These are phyloP conservation scores for Cepaea nemoralis DNA, from an alignment of 1,140 invertebrate species.

Conservation along the genomic window DNA sequence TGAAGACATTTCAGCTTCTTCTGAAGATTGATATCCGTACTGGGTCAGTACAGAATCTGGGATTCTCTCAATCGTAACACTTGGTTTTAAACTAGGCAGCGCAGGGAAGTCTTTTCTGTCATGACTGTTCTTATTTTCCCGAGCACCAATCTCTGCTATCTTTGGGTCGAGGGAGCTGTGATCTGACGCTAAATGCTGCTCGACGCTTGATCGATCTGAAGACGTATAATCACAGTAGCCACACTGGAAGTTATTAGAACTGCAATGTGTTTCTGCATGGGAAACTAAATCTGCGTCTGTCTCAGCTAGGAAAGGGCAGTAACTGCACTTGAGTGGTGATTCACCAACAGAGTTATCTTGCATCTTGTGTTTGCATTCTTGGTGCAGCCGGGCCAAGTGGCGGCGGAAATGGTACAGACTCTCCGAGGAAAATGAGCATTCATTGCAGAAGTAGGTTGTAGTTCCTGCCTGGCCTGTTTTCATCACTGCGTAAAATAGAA, in stretches of 20 bases:
- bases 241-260: conserved; percentile 31
- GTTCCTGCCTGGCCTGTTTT: neutral
- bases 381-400: conserved; percentile 40
- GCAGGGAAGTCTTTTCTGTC: neutral
- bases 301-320: conserved; percentile 41
- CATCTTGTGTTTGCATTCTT: conserved; percentile 32
- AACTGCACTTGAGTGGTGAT: conserved; percentile 40
- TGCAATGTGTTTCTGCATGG: conserved; percentile 40
- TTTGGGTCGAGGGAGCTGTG: conserved; percentile 31
- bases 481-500: neutral
- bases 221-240: conserved; percentile 43
- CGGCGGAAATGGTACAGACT: conserved; percentile 45
- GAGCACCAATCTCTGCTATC: conserved; percentile 25
- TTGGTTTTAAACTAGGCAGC: conserved; percentile 26
- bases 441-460: conserved; percentile 37
- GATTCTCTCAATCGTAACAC: conserved; percentile 33
- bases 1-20: neutral
- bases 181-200: conserved; percentile 17
- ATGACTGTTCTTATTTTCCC: neutral
- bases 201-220: conserved; percentile 28
- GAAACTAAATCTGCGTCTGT: conserved; percentile 43
- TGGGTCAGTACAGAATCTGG: conserved; percentile 18
- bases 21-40: neutral
- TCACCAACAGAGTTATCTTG: conserved; percentile 30
- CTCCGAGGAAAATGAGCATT: conserved; percentile 40